A percentile compares a stretch with the other conserved stretches of the same genome.
phyloP scores from a whole-genome alignment of 2,113 vertebrate species.

The Tricholaema leucomelas region DNA sequence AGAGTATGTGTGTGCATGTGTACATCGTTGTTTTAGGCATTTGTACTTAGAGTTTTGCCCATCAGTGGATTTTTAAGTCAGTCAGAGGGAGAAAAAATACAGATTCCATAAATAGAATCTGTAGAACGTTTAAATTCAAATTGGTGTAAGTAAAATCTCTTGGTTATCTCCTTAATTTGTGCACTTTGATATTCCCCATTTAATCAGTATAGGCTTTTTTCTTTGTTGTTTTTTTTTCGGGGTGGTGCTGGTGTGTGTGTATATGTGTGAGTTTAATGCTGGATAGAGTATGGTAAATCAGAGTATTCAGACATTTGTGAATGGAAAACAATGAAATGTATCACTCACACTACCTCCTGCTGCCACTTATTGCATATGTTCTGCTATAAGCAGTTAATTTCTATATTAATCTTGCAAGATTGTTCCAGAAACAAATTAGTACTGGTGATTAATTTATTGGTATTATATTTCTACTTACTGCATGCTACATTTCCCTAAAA shows the following conservation, averaged over 20 bases:
- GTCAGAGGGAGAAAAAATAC: not conserved
- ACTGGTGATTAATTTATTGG: not conserved
- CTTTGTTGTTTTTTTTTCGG: too few relatives aligned
- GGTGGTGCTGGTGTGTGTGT: too few relatives aligned
- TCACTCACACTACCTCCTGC: not conserved
- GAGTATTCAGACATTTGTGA: not conserved
- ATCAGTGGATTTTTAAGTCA: not conserved
- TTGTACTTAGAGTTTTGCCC: not conserved
- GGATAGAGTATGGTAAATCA: not conserved
- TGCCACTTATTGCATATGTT: not conserved
- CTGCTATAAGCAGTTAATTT: not conserved
- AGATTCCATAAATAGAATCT: not conserved
- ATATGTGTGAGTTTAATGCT: not conserved
- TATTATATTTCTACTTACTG: not conserved
- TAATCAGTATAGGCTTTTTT: not conserved
- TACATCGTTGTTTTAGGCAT: not conserved
- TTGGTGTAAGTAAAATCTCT: not conserved
- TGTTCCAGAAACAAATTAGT: not conserved
- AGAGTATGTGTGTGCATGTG: fast-evolving
- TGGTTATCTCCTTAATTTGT: not conserved
- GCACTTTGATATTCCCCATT: not conserved
- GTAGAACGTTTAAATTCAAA: not conserved
- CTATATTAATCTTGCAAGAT: not conserved
- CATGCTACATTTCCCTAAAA: not conserved
- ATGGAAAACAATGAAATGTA: not conserved